These are phyloP conservation scores for Polyodon spathula DNA, from an alignment of 2,113 vertebrate species.

Conservation along the genomic window DNA sequence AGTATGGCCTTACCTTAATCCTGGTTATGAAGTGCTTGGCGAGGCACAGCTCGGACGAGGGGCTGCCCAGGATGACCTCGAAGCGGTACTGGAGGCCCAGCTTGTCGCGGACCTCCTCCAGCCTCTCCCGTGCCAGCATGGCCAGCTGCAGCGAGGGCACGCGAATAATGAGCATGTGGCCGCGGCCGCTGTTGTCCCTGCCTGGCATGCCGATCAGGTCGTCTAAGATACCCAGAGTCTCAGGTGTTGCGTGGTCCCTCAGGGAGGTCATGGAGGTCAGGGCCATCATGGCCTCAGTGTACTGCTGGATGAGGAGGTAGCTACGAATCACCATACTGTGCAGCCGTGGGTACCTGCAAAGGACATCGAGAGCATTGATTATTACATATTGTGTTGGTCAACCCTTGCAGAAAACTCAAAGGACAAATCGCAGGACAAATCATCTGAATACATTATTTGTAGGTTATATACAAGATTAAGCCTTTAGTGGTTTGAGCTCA, in stretches of 20 bases:
- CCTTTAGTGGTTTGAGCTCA: too few species aligned
- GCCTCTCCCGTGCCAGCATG: conserved; percentile 81
- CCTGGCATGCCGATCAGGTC: conserved; percentile 78
- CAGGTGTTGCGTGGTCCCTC: conserved; percentile 86
- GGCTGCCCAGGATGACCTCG: conserved; percentile 85
- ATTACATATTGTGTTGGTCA: not conserved
- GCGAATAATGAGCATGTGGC: conserved; percentile 90
- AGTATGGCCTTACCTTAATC: conserved; percentile 66
- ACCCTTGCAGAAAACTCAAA: too few species aligned
- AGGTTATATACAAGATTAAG: too few species aligned
- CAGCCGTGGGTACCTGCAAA: conserved; percentile 77
- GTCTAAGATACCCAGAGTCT: conserved; percentile 90
- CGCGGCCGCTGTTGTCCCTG: conserved; percentile 69
- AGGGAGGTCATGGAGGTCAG: conserved; percentile 79
- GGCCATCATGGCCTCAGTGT: conserved; percentile 92
- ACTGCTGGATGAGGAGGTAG: conserved; percentile 97
- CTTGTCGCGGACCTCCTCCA: conserved; percentile 87
- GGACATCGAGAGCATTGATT: not conserved
- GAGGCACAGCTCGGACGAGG: conserved; percentile 71
- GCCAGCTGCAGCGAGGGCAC: conserved; percentile 93
- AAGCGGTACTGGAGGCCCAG: conserved; percentile 86
- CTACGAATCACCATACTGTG: conserved; percentile 97
- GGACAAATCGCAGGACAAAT: too few species aligned
- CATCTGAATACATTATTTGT: too few species aligned
- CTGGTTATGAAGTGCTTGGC: conserved; percentile 69